Evolutionary conservation across 2,888 invertebrate species (phyloP).

Genomic region (Zele albiditarsus): DNA sequence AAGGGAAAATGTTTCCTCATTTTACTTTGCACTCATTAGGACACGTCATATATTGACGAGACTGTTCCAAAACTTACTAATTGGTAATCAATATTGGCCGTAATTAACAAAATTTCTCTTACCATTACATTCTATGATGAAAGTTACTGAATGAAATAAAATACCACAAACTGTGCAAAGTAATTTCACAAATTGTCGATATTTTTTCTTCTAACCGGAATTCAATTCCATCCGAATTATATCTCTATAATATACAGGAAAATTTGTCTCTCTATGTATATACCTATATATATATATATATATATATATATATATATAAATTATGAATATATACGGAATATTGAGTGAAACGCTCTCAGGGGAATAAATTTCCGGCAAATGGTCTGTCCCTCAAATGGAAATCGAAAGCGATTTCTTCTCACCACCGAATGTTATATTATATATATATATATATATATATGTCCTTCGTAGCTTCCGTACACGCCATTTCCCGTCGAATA

Average conservation of each 20-base stretch:
- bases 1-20: not conserved
- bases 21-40: not conserved
- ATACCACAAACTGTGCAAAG: too few relatives aligned
- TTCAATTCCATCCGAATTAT: not conserved
- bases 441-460: not conserved
- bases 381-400: not conserved
- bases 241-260: not conserved
- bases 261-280: not conserved
- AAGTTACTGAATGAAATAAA: too few relatives aligned
- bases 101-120: too few relatives aligned
- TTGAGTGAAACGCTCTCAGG: not conserved
- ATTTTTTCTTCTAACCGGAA: not conserved
- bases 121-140: too few relatives aligned
- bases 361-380: slow-evolving; percentile 4
- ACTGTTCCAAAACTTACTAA: too few relatives aligned
- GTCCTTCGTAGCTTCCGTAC: slow-evolving; percentile 39
- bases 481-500: slow-evolving; percentile 42
- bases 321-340: not conserved
- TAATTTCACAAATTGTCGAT: too few relatives aligned
- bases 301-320: not conserved
- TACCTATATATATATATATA: not conserved
- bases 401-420: slow-evolving; percentile 15
- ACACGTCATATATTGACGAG: too few relatives aligned
- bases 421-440: not conserved
- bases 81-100: too few relatives aligned